Base-by-base conservation (phyloP, 2,797 vertebrate genomes). In the Gila robusta region DNA sequence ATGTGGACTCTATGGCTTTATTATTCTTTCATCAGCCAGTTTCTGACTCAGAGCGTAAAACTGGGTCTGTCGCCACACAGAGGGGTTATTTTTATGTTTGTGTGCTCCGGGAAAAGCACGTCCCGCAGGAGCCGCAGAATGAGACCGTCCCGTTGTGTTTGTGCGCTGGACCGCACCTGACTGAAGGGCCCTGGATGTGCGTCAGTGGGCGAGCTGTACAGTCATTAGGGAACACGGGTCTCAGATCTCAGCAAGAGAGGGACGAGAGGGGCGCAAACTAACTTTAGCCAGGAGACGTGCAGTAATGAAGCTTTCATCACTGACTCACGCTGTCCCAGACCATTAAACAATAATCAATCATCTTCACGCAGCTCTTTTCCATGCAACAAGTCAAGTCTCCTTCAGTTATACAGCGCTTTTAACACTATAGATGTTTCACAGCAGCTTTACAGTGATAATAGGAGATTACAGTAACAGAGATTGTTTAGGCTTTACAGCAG, bases 221-320 rank as follows among this genome's bases (percentile, higher is more conserved):
- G 70, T 80, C 83, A 90, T 85, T 81, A 85, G 89, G 54, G 82
- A 82, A 67, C 76, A 73, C 41, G 54, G 44, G 11, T n/a, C 67
- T 83, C 84, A 83, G 44, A 80, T 73, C 47, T 62, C 81, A 12
- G 41, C 4, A 76, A 73, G 56, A 72, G 73, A 76, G 86, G 81
- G 73, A 28, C 52, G 71, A 56, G 64, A 44, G 59, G 76, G 73
- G 69, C 62, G 69, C 62, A 35, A 21, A 62, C 69, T 28, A 82
- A 81, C 56, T 69, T 81, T 82, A 84, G 86, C 66, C 52, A 54
- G 70, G 84, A 83, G 79, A 85, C 79, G 85, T 88, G 88, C 86
- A 77, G 59, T 8, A 64, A 26, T 12, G n/a, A 83, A 49, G 12
- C 69, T 21, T 19, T 26, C n/a, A 9, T 26, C 76, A 17, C 8